Conservation (phyloP, 2,797 vertebrate species). For the Champsocephalus gunnari region DNA sequence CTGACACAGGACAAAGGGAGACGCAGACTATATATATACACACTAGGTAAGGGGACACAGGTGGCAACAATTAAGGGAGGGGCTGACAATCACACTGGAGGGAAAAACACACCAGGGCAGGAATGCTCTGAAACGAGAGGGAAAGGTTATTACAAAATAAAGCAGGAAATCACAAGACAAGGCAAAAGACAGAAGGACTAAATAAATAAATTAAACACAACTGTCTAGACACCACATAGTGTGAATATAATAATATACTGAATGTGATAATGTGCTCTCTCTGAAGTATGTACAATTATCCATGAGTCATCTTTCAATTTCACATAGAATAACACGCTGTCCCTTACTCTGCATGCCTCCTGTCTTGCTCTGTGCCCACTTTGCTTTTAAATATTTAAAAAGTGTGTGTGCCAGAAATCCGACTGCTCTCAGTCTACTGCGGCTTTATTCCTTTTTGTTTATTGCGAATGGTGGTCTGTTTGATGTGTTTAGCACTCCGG, state of each 20-base stretch:
- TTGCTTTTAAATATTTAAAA: constrained; percentile 77
- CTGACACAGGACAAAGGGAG: too few relatives aligned
- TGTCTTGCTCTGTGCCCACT: constrained; percentile 31
- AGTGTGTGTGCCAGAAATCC: constrained; percentile 31
- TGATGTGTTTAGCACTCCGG: constrained; percentile 34
- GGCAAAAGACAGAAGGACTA: too few relatives aligned
- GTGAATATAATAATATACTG: neutral
- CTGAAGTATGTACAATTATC: constrained; percentile 2
- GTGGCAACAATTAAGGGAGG: too few relatives aligned
- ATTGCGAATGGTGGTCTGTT: constrained; percentile 8
- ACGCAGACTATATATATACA: too few relatives aligned
- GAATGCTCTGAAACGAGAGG: too few relatives aligned
- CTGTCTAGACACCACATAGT: too few relatives aligned
- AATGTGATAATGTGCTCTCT: neutral
- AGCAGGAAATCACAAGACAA: too few relatives aligned
- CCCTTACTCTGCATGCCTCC: constrained; percentile 19
- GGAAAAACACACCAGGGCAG: too few relatives aligned
- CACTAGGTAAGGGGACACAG: too few relatives aligned
- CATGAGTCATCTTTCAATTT: constrained; percentile 30
- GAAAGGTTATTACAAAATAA: too few relatives aligned
- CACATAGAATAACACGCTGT: constrained; percentile 9
- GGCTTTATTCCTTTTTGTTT: constrained; percentile 54
- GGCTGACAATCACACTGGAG: too few relatives aligned
- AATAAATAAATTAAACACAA: too few relatives aligned
- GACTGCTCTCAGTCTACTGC: constrained; percentile 18